phyloP scores from a whole-genome alignment of 2,797 vertebrate species.

The Syngnathus rostellatus region DNA sequence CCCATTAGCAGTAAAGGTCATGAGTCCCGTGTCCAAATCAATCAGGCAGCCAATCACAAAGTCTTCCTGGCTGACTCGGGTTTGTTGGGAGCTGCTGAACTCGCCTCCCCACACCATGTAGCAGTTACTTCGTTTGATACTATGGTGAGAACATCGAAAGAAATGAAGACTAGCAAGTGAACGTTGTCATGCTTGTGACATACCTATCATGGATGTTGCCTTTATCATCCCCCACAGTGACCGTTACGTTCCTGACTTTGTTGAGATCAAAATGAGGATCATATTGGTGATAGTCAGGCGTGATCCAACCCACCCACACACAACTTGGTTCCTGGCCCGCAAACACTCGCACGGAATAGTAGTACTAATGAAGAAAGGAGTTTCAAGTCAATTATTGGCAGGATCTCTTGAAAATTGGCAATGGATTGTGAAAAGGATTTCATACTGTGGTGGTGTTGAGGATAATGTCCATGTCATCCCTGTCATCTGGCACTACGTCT shows the following conservation, averaged over 20 bases:
- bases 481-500: constrained; percentile 86
- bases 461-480: constrained; percentile 87
- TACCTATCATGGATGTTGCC: constrained; percentile 93
- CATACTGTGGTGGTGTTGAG: constrained; percentile 87
- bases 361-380: constrained; percentile 71
- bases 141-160: constrained; percentile 31
- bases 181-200: neutral
- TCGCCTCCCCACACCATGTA: constrained; percentile 96
- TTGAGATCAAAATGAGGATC: constrained; percentile 82
- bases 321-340: constrained; percentile 86
- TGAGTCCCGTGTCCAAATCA: constrained; percentile 87
- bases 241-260: constrained; percentile 86
- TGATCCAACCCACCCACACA: constrained; percentile 92
- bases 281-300: constrained; percentile 89
- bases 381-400: neutral
- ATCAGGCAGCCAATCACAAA: constrained; percentile 88
- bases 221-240: constrained; percentile 88
- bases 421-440: neutral
- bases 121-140: constrained; percentile 92
- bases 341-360: constrained; percentile 84
- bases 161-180: neutral
- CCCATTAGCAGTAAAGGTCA: constrained; percentile 90
- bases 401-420: neutral
- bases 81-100: constrained; percentile 82
- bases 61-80: constrained; percentile 83